Percentiles rank a stretch among this genome's conserved stretches.
Conservation (phyloP, 2,113 vertebrate genomes). For the Colaptes auratus region DNA sequence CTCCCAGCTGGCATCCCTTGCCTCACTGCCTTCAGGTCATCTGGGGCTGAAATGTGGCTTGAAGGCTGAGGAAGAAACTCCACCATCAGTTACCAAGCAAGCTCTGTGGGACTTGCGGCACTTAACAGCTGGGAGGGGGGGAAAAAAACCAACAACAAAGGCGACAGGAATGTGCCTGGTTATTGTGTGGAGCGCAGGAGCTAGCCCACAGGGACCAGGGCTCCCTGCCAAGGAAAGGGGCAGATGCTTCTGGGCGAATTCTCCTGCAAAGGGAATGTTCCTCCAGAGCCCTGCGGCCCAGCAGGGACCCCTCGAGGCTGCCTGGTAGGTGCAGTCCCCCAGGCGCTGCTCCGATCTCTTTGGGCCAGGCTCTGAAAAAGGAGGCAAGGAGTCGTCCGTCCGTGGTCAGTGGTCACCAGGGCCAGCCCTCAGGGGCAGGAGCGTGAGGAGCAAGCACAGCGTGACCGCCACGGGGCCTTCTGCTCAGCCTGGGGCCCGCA, state of each 20-base stretch:
- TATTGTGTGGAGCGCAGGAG: background rate
- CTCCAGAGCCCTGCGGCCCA: background rate
- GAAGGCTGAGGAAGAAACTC: background rate
- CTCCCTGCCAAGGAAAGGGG: background rate
- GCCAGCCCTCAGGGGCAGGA: fast-evolving
- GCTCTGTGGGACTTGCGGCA: background rate
- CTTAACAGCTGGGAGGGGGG: background rate
- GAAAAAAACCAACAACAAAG: background rate
- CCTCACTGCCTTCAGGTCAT: background rate
- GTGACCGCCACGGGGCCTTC: fast-evolving
- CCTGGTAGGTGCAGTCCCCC: background rate
- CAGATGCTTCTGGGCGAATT: background rate
- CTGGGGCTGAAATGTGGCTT: fast-evolving
- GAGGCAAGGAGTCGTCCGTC: background rate
- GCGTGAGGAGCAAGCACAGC: fast-evolving
- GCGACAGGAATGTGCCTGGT: background rate
- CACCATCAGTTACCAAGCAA: background rate
- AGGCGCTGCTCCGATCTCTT: background rate
- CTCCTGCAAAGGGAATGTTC: background rate
- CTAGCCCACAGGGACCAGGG: background rate
- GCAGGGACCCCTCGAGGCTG: background rate
- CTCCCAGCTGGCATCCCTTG: background rate
- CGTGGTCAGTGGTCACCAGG: fast-evolving
- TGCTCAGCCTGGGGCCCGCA: background rate
- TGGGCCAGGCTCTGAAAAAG: background rate